Evolutionary conservation across 2,797 vertebrate genomes (phyloP), one percentile per base, ranked within the genome.

Genomic region (Cichlasoma orientale): DNA sequence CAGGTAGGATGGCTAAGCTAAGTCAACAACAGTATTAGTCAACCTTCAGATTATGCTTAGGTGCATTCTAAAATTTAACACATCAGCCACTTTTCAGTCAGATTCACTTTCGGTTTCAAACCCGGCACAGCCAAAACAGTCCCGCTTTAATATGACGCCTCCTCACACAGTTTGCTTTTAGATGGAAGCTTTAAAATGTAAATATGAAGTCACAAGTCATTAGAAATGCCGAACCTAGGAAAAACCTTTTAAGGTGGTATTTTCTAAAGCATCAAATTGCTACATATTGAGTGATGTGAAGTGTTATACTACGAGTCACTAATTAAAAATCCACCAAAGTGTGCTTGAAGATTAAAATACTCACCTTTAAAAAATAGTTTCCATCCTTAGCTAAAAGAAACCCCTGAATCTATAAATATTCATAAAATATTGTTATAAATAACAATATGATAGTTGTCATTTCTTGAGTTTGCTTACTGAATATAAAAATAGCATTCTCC

Each of bases 1-100:
- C 61, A 75, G 59, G 78, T 87, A 85, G 68, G 73, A 83, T 75
- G 58, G 53, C 78, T 74, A 75, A 78, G 63, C 79, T 86, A 90
- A 80, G 77, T 82, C 84, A 88, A 82, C 78, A 90, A 38, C 73
- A 68, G 56, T 58, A 47, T 66, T 83, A 59, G 68, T 78, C 1
- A 11, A 75, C 73, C 63, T 66, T 82, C 73, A 76, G 61, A 56
- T 85, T 85, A 50, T 86, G 82, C 70, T 82, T 75, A 74, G 73
- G 82, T 66, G 71, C 74, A 69, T 81, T 70, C 18, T 27, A 54
- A 77, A 76, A 66, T 36, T 41, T 44, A 23, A 71, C 80, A 75
- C 6, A 69, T 86, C 71, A 82, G 85, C 71, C 44, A 27, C 58
- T 86, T 88, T 50, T 82, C 50, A 41, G 53, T 72, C 11, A 13